Evolutionary conservation across 2,888 invertebrate species (phyloP).

Genomic region (Epirrita christyi): DNA sequence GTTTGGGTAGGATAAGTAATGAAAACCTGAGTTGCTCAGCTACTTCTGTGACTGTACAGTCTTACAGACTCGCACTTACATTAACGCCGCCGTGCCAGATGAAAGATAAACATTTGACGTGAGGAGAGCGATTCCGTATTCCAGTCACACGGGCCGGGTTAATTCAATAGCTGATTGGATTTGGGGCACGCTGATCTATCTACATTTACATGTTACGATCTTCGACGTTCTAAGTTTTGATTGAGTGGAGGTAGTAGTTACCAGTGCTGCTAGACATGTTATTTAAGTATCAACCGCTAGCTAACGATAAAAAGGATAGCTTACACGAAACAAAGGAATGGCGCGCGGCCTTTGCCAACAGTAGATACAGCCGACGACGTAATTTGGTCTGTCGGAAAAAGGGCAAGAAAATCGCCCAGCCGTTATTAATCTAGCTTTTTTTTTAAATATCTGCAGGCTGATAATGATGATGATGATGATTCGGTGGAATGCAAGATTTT

Average conservation of each 20-base stretch:
- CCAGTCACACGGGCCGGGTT: constrained; percentile 82
- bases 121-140: constrained; percentile 82
- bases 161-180: constrained; percentile 85
- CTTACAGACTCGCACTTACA: constrained; percentile 70
- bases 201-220: constrained; percentile 63
- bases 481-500: too few relatives aligned
- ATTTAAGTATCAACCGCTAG: too few relatives aligned
- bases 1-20: not conserved
- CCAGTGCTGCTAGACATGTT: too few relatives aligned
- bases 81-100: constrained; percentile 77
- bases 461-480: too few relatives aligned
- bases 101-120: constrained; percentile 84
- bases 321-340: too few relatives aligned
- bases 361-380: too few relatives aligned
- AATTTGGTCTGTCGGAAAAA: too few relatives aligned
- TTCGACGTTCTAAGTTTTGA: constrained; percentile 16
- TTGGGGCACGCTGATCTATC: constrained; percentile 77
- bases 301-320: too few relatives aligned
- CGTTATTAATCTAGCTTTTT: too few relatives aligned
- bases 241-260: constrained; percentile 23
- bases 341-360: too few relatives aligned
- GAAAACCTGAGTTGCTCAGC: not conserved
- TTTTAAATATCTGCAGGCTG: too few relatives aligned
- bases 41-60: constrained; percentile 43
- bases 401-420: too few relatives aligned